These are phyloP conservation scores for Saccostrea cuccullata DNA, from an alignment of 1,140 invertebrate genomes.

Conservation along the genomic window DNA sequence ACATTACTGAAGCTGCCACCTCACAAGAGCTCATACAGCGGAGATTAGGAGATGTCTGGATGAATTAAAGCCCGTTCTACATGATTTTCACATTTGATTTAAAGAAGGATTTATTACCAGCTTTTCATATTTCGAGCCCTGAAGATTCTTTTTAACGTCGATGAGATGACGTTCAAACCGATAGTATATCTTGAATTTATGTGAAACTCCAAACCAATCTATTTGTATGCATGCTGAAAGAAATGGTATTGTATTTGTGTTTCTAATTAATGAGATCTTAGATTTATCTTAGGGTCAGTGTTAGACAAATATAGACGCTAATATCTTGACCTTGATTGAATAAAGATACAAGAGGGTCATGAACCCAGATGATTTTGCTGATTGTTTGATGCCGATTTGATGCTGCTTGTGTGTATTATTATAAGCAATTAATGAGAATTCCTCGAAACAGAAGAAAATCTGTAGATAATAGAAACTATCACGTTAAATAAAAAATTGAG, in stretches of 20 bases:
- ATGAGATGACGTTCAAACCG: background rate
- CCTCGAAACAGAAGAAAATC: background rate
- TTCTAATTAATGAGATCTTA: background rate
- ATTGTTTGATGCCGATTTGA: background rate
- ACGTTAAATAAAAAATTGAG: too few species aligned
- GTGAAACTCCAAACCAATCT: background rate
- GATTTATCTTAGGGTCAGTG: too few species aligned
- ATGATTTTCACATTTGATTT: slow-evolving; percentile 20
- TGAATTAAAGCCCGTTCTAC: slow-evolving; percentile 8
- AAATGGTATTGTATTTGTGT: background rate
- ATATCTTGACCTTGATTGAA: background rate
- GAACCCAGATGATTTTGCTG: background rate
- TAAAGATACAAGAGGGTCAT: background rate
- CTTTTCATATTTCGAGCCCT: background rate
- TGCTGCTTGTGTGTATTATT: background rate
- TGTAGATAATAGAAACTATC: too few species aligned
- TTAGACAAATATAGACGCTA: background rate
- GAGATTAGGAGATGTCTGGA: background rate
- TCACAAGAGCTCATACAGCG: background rate
- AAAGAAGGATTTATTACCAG: background rate
- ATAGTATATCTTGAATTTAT: background rate
- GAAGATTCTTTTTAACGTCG: background rate
- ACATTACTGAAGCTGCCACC: background rate
- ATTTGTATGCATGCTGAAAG: background rate
- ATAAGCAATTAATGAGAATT: background rate